phyloP scores from a whole-genome alignment of 2,113 vertebrate genomes.

The Puffinus mauretanicus region DNA sequence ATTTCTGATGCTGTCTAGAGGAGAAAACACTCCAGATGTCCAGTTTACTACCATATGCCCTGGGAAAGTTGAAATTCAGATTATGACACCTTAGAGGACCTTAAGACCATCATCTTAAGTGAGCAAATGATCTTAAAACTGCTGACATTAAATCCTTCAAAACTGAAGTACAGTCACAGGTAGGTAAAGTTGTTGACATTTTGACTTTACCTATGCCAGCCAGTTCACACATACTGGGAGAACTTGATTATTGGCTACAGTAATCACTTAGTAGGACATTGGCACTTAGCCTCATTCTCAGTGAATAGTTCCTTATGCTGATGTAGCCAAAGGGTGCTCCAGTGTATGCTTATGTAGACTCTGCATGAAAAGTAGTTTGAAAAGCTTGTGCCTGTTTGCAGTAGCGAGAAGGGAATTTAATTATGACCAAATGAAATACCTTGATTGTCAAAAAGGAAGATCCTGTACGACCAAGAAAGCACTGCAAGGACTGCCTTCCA shows the following conservation, averaged over 20 bases:
- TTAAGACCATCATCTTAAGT: not conserved
- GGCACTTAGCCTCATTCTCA: not conserved
- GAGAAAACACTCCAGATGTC: not conserved
- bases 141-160: not conserved
- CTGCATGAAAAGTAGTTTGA: not conserved
- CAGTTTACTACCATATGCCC: not conserved
- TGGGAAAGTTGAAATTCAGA: not conserved
- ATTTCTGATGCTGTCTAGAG: not conserved
- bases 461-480: not conserved
- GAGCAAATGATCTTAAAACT: not conserved
- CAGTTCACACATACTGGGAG: not conserved
- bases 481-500: not conserved
- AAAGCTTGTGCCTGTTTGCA: not conserved
- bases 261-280: not conserved
- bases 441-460: not conserved
- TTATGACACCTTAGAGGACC: not conserved
- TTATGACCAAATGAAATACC: not conserved
- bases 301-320: not conserved
- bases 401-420: not conserved
- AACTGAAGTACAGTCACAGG: not conserved
- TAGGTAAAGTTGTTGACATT: not conserved
- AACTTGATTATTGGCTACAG: not conserved
- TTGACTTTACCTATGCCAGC: not conserved
- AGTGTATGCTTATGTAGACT: not conserved
- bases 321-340: not conserved